Evolutionary conservation across 2,113 vertebrate species (phyloP), one percentile per base, ranked within the genome.

Genomic region (Camelus bactrianus): DNA sequence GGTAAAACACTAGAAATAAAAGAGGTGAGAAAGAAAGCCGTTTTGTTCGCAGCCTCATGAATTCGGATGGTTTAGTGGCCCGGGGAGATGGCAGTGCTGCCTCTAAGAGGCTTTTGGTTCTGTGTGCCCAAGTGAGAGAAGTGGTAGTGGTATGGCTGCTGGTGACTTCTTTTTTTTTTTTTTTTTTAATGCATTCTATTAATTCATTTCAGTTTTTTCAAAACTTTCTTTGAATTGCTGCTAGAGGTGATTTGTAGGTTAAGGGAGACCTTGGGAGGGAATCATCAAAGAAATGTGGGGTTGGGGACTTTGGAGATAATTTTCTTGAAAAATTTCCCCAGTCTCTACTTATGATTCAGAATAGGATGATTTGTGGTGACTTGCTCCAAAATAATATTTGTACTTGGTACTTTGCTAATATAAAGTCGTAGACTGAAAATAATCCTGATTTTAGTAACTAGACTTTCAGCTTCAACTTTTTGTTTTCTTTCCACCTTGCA

Each of bases 41-140:
- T 72, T 84, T 73, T 79, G 50, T 96, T 96, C n/a, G 62, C 69
- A 83, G n/a, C 24, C 30, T 91, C 42, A 6, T 13, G 60, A 88
- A 70, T 62, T 76, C 35, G 16, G 70, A 52, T 16, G 6, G 70
- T 75, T 86, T 42, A 83, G 60, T 82, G 82, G n/a, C 16, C 19
- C 24, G 82, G 52, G 46, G 90, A 89, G n/a, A 5, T 16, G 60
- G 52, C 54, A 67, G 5, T 60, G 62, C 50, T 12, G 32, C 30
- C 32, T 46, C 48, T 48, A 42, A 76, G 46, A 93, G 50, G 22
- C 24, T 94, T 81, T 91, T 64, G 22, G 28, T 50, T 92, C 30
- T 64, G 20, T 26, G 3, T 38, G 38, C 6, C 26, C 50, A 19
- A 13, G 26, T 5, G 52, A 83, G 48, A 58, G 26, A 90, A 46